Conservation (phyloP, 92 coral and sea anemone genomes). For the Palythoa heliodiscus region DNA sequence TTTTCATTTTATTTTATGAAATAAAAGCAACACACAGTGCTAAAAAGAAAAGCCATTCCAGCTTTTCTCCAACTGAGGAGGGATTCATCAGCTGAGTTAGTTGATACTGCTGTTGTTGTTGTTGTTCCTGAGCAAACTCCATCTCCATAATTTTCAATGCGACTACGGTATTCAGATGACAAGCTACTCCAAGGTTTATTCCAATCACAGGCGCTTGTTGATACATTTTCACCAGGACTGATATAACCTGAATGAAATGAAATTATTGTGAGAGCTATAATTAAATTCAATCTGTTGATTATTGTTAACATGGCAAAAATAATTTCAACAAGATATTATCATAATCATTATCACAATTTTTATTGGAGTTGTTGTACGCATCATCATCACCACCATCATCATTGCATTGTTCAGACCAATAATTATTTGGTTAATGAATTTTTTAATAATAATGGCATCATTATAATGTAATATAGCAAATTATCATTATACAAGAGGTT, state of each 20-base stretch:
- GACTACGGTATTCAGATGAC: not conserved
- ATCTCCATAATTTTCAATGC: constrained; percentile 22
- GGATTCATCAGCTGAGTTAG: no score
- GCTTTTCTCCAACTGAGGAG: not conserved
- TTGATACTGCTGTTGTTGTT: no score
- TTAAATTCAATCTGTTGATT: not conserved
- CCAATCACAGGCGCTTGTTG: constrained; percentile 1
- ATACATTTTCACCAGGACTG: not conserved
- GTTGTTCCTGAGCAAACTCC: constrained; percentile 3
- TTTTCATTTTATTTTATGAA: not conserved
- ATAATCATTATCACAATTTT: not conserved
- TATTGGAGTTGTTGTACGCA: no score
- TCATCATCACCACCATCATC: no score
- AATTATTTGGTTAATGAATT: no score
- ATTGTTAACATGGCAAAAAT: not conserved
- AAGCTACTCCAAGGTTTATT: constrained; percentile 17
- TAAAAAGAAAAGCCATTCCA: not conserved
- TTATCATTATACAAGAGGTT: no score
- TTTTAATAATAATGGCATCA: no score
- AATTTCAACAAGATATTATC: not conserved
- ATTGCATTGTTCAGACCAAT: no score
- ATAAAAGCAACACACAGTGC: not conserved
- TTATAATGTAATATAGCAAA: no score
- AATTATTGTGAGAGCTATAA: not conserved
- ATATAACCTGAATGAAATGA: not conserved